phyloP scores from a whole-genome alignment of 2,888 invertebrate genomes.

The Trachelus stipa region DNA sequence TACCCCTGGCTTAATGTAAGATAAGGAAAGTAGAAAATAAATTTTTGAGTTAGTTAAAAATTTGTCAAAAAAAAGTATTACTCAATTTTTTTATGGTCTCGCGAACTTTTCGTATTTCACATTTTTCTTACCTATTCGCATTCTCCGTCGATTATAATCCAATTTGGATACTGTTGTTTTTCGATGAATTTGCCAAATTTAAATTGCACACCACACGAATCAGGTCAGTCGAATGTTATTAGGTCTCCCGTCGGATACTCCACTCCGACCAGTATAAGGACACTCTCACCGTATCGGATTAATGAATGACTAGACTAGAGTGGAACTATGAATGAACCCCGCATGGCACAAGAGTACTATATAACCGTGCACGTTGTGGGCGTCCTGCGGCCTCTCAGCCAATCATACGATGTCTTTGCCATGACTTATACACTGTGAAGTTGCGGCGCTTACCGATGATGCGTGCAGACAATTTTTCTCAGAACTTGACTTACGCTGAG shows the following conservation, averaged over 20 bases:
- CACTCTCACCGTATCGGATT: constrained; percentile 50
- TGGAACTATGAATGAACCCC: constrained; percentile 63
- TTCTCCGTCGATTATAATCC: constrained; percentile 43
- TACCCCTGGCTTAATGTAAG: no score
- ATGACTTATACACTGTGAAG: neutral
- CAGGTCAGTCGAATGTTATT: constrained; percentile 44
- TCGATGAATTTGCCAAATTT: neutral
- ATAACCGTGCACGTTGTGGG: constrained; percentile 60
- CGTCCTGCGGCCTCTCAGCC: constrained; percentile 53
- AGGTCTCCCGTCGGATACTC: constrained; percentile 15
- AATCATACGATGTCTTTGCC: constrained; percentile 37
- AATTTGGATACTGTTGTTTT: constrained; percentile 2
- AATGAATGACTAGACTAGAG: constrained; percentile 60
- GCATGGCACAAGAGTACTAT: constrained; percentile 56
- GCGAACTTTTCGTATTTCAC: neutral
- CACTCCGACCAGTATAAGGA: constrained; percentile 29
- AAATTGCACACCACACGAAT: constrained; percentile 22
- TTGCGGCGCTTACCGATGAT: constrained; percentile 2
- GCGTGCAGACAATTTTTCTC: constrained; percentile 38
- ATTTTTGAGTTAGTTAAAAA: neutral
- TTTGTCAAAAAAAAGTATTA: neutral
- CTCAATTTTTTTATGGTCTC: neutral
- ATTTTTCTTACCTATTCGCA: constrained; percentile 57
- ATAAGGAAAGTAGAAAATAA: no score
- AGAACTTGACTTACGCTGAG: constrained; percentile 34